These are phyloP conservation scores for Amphilophus citrinellus DNA, from an alignment of 2,113 vertebrate genomes.

Conservation along the genomic window DNA sequence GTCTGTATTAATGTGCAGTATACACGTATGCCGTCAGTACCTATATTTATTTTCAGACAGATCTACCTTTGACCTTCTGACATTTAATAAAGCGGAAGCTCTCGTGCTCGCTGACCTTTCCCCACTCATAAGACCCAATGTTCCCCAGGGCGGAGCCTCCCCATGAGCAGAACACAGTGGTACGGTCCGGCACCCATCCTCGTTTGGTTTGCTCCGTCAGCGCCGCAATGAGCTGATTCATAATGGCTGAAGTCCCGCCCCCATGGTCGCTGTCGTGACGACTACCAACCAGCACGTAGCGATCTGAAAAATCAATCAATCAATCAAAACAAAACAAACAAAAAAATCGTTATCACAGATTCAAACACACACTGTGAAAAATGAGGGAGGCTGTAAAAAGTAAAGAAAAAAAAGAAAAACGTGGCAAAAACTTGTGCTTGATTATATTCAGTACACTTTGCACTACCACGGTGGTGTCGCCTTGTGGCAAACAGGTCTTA, in stretches of 20 bases:
- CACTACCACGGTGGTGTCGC: neutral
- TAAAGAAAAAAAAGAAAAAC: neutral
- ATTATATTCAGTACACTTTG: neutral
- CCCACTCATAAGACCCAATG: constrained; percentile 94
- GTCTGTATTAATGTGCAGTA: neutral
- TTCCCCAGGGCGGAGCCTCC: constrained; percentile 89
- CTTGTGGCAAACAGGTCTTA: neutral
- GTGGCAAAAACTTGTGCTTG: neutral
- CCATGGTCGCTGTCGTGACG: constrained; percentile 78
- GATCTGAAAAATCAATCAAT: constrained; percentile 80
- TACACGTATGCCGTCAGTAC: neutral
- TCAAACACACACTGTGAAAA: neutral
- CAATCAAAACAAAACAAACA: neutral
- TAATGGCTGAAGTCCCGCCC: constrained; percentile 84
- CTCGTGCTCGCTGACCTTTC: constrained; percentile 84
- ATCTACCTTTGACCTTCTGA: neutral
- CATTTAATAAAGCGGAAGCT: constrained; percentile 35
- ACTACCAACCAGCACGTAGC: constrained; percentile 89
- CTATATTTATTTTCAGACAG: neutral
- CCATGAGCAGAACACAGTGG: constrained; percentile 91
- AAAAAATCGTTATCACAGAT: neutral
- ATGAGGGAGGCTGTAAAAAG: neutral
- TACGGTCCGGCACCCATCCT: constrained; percentile 90
- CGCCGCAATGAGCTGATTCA: constrained; percentile 87
- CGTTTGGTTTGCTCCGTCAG: constrained; percentile 83